Base-by-base conservation (phyloP, 1,140 invertebrate species). In the Mamestra configurata region DNA sequence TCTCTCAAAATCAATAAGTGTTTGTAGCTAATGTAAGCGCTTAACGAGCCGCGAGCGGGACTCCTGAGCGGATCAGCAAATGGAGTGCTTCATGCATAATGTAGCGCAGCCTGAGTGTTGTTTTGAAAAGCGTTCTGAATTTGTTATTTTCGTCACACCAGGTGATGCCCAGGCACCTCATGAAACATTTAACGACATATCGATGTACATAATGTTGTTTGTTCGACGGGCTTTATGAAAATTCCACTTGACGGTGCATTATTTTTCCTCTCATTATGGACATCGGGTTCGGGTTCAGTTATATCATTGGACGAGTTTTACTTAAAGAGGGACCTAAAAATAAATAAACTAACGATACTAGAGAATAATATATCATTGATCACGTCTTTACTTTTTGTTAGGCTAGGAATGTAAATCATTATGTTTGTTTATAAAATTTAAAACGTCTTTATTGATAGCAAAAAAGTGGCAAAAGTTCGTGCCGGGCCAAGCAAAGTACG, bases 31-130 rank as follows among this genome's bases (percentile, higher is more conserved):
- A 93, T 93, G 92, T 94, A 92, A 90, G 92, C 92, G 92, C 91
- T 93, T 93, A 93, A 93, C 93, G 92, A 93, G 92, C 91, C 92
- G 91, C 91, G 92, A 92, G 89, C 89, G 89, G 89, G 88, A 89
- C 89, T 93, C 88, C 86, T 93, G 93, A 94, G 92, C 93, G 92
- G 93, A 94, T 94, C 92, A 93, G 89, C 92, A 93, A 93, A 94
- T 94, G 93, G 92, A 94, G 93, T 94, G 92, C 90, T 92, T 94
- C 93, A 94, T 94, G 92, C 93, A 94, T 94, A 94, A 94, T 94
- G 93, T 94, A 94, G 88, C 88, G 84, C 86, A 83, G 83, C 81
- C 90, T 92, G 91, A 94, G 91, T 93, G 93, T 93, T 94, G 93
- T 94, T 94, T 93, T 92, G 91, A 93, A 93, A 93, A 93, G 91